Evolutionary conservation across 2,113 vertebrate genomes (phyloP), one percentile per base, ranked within the genome.

Genomic region (Toxostoma redivivum): DNA sequence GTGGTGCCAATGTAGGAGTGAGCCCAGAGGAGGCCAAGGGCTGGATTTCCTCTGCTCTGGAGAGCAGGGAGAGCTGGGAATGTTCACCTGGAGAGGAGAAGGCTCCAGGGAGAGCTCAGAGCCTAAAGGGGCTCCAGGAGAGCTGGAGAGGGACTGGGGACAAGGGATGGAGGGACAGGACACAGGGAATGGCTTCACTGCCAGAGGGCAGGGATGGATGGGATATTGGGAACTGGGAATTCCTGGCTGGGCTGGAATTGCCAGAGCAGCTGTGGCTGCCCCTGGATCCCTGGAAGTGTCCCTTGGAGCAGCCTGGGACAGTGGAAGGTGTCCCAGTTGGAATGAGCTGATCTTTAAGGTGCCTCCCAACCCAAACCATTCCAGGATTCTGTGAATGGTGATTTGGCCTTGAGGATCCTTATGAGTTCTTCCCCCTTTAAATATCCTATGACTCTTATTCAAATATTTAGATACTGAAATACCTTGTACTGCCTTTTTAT

Each of bases 1-100:
- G 64, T 0, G 13, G 17, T 12, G 78, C 9, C 28, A 33, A 0
- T 3, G 23, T 1, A 30, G 76, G 76, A 16, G 35, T 0, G 25
- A 65, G 42, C 3, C 1, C 7, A 11, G 51, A 23, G 23, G 27
- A 37, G 8, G 57, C 2, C 30, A 10, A 25, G 35, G 57, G 66
- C 2, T 70, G 74, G 35, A 64, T 25, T 5, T 1, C 2, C 73
- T 54, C 72, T 61, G 64, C 47, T 47, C 47, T 31, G 33, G 20
- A 57, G 60, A 45, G 45, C 62, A 69, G 85, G 74, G 76, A 56
- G 66, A 35, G 35, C 25, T 88, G 58, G 31, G 57, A 0, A 0
- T 11, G 57, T 0, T 80, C 57, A 1, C 7, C 17, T 22, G 84
- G 74, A 56, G 56, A 61, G 0, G 54, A 3, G 25, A 35, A 48